Conservation (phyloP, 2,888 invertebrate species). For the Trachelus troglodyta region DNA sequence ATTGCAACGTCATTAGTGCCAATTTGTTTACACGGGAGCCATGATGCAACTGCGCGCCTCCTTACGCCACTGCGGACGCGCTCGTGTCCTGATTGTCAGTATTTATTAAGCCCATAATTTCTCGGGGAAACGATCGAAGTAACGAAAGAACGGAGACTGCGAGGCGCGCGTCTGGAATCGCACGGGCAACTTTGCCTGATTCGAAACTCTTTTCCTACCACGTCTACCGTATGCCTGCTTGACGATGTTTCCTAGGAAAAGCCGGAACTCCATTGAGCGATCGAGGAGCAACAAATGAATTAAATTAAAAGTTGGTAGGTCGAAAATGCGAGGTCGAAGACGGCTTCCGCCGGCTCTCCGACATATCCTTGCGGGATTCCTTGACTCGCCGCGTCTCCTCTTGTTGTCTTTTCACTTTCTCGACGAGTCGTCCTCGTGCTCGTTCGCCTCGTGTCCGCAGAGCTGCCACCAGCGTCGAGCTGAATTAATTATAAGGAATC, state of each 20-base stretch:
- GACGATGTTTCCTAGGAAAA: conserved; percentile 14
- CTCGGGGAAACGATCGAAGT: neutral
- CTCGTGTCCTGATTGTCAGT: conserved; percentile 22
- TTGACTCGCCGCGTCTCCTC: conserved; percentile 20
- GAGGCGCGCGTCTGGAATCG: too few species aligned
- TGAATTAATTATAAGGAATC: conserved; percentile 58
- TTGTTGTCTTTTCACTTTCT: conserved; percentile 21
- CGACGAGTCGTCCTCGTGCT: conserved; percentile 35
- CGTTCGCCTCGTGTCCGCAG: conserved; percentile 32
- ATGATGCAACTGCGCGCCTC: conserved; percentile 9
- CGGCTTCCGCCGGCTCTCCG: conserved; percentile 19
- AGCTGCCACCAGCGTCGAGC: conserved; percentile 43
- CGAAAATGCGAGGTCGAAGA: conserved; percentile 22
- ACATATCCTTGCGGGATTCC: conserved; percentile 31
- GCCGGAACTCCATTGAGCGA: conserved; percentile 7
- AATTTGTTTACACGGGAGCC: conserved; percentile 56
- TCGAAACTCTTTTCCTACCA: conserved; percentile 7
- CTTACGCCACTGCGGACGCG: conserved; percentile 33
- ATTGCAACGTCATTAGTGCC: conserved; percentile 62
- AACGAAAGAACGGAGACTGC: too few species aligned
- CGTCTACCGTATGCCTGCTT: too few species aligned
- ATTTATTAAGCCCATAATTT: conserved; percentile 36
- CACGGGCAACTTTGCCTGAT: too few species aligned
- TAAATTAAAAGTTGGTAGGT: conserved; percentile 14
- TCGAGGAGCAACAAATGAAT: conserved; percentile 1